Base-by-base conservation (phyloP, 2,113 vertebrate species). In the Chlorodrepanis virens region DNA sequence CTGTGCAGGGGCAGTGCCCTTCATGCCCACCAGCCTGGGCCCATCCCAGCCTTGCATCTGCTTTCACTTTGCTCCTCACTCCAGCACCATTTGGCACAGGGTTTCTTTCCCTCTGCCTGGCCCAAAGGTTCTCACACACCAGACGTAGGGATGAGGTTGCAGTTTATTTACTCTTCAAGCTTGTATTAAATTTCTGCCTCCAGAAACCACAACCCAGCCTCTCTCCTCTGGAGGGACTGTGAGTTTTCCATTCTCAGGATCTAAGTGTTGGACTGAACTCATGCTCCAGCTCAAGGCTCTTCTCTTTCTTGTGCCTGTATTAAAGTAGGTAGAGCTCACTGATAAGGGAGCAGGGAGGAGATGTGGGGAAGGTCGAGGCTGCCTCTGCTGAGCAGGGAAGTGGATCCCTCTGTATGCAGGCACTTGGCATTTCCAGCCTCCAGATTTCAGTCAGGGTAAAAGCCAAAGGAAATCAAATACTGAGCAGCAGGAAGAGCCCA, bases 191-290 rank as follows among this genome's bases (percentile, higher is more conserved):
- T 96, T 94, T 97, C 93, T 95, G 64, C 85, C 45, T 68, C 28
- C 63, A 63, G 64, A 87, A 96, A 94, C 95, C 92, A 82, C 93
- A 96, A 31, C 23, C 42, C 67, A 28, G 49, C 54, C 87, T 83
- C 63, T 64, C 74, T 87, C 53, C 53, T 91, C 94, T 95, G 88
- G n/a, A 60, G 85, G 68, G 69, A 88, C 61, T 35, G 13, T 14
- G 59, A 91, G 39, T 78, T 95, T 97, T 96, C 95, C 94, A 91
- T 93, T 94, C 88, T 95, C 67, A 64, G 84, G 93, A 95, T 83
- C 24, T 79, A 45, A 91, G 63, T 1, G 0, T 72, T 91, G 91
- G 89, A 90, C 37, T 79, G 92, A 79, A 20, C 67, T 44, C 83
- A 42, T 2, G 27, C 69, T 94, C 53, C 90, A 89, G 45, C 89